A percentile compares a stretch with the other conserved stretches of the same genome.
Conservation (phyloP, 2,797 vertebrate species). For the Danio choprae region DNA sequence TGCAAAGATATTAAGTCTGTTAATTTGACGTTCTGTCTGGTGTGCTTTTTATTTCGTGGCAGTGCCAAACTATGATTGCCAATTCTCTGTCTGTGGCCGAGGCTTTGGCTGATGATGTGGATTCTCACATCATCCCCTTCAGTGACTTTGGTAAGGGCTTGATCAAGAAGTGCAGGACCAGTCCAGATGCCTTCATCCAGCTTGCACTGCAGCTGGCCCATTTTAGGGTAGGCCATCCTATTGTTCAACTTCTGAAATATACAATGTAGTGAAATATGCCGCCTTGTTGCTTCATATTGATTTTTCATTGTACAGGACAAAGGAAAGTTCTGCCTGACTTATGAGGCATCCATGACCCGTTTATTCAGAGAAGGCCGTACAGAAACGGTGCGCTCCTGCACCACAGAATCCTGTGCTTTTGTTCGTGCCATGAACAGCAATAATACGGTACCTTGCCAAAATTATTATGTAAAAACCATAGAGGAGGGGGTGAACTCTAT, state of each 20-base stretch:
- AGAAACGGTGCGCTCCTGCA: slow-evolving; percentile 96
- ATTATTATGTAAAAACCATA: not conserved
- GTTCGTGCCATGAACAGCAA: slow-evolving; percentile 87
- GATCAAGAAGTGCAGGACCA: slow-evolving; percentile 94
- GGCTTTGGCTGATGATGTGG: slow-evolving; percentile 89
- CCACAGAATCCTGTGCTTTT: slow-evolving; percentile 85
- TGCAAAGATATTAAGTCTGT: too few relatives aligned
- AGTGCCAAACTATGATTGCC: slow-evolving; percentile 91
- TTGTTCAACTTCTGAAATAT: not conserved
- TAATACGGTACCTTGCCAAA: slow-evolving; percentile 75
- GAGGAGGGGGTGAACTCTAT: not conserved
- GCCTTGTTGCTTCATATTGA: too few relatives aligned
- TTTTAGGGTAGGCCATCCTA: slow-evolving; percentile 79
- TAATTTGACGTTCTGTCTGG: slow-evolving; percentile 18
- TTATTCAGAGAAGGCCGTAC: slow-evolving; percentile 96
- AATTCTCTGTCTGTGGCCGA: slow-evolving; percentile 82
- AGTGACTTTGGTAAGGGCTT: slow-evolving; percentile 89
- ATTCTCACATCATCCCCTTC: slow-evolving; percentile 88
- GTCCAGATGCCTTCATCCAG: slow-evolving; percentile 94
- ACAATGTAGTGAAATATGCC: not conserved
- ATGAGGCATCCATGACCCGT: slow-evolving; percentile 98
- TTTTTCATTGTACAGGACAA: slow-evolving; percentile 81
- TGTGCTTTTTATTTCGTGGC: slow-evolving; percentile 17
- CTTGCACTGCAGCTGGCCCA: slow-evolving; percentile 94
- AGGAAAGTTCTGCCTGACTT: slow-evolving; percentile 94